These are phyloP conservation scores for Reticulitermes speratus DNA, from an alignment of 1,140 invertebrate genomes.

Conservation along the genomic window DNA sequence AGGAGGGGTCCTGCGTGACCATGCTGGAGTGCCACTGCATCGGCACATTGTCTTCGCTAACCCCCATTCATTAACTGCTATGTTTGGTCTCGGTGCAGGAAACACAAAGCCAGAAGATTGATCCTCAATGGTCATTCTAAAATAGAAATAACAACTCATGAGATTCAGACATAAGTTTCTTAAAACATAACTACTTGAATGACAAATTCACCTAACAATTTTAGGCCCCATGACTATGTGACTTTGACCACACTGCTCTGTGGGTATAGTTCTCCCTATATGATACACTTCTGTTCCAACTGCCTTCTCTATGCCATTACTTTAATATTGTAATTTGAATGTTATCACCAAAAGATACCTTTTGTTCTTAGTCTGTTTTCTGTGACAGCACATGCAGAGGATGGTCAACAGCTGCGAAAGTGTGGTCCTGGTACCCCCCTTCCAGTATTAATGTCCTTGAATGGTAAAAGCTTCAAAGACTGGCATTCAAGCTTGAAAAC, in stretches of 20 bases:
- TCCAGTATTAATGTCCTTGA: no score
- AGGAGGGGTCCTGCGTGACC: not conserved
- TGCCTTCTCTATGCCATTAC: no score
- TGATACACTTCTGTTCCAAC: no score
- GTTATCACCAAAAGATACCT: no score
- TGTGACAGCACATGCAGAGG: no score
- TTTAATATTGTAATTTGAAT: no score
- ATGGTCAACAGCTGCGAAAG: no score
- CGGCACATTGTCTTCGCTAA: constrained; percentile 18
- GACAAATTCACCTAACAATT: not conserved
- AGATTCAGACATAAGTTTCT: not conserved
- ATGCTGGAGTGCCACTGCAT: constrained; percentile 9
- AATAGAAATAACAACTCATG: not conserved
- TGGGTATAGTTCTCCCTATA: not conserved
- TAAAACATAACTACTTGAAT: not conserved
- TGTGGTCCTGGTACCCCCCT: no score
- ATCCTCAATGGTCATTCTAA: constrained; percentile 6
- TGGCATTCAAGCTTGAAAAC: no score
- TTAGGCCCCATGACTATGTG: not conserved
- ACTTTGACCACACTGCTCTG: not conserved
- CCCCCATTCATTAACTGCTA: constrained; percentile 16
- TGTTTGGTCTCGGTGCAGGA: not conserved
- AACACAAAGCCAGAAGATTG: not conserved
- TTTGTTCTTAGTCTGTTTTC: no score
- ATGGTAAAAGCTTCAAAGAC: no score